These are phyloP conservation scores for Nemotelus nigrinus DNA, from an alignment of 2,888 invertebrate genomes.

Conservation along the genomic window DNA sequence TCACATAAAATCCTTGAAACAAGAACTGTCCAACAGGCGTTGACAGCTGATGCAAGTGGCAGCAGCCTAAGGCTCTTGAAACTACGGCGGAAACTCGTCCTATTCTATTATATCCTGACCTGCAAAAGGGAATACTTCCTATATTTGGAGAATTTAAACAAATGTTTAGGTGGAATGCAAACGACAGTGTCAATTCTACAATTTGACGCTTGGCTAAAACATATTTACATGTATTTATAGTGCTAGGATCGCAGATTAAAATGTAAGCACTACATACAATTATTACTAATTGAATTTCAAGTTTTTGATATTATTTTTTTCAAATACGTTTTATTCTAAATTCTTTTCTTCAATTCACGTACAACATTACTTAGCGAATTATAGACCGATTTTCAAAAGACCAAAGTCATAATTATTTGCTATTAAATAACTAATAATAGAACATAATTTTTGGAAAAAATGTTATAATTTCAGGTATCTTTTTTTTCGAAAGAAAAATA, in stretches of 20 bases:
- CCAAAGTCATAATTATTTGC: too few species aligned
- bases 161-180: too few species aligned
- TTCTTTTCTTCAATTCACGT: too few species aligned
- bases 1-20: not conserved
- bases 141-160: not conserved
- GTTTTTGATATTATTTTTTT: too few species aligned
- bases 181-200: not conserved
- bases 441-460: too few species aligned
- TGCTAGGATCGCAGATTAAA: not conserved
- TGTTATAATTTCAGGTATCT: too few species aligned
- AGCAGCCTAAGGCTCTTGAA: not conserved
- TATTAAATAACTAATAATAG: too few species aligned
- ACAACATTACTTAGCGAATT: too few species aligned
- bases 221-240: not conserved
- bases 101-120: not conserved
- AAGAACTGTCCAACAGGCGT: not conserved
- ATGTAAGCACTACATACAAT: conserved; percentile 29
- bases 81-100: not conserved
- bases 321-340: too few species aligned
- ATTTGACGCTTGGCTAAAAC: not conserved
- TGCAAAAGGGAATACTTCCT: not conserved
- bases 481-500: too few species aligned
- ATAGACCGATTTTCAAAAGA: too few species aligned
- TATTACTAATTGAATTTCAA: too few species aligned
- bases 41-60: not conserved